Evolutionary conservation across 2,888 invertebrate genomes (phyloP), one percentile per base, ranked within the genome.

Genomic region (Drosophila paramelanica): DNA sequence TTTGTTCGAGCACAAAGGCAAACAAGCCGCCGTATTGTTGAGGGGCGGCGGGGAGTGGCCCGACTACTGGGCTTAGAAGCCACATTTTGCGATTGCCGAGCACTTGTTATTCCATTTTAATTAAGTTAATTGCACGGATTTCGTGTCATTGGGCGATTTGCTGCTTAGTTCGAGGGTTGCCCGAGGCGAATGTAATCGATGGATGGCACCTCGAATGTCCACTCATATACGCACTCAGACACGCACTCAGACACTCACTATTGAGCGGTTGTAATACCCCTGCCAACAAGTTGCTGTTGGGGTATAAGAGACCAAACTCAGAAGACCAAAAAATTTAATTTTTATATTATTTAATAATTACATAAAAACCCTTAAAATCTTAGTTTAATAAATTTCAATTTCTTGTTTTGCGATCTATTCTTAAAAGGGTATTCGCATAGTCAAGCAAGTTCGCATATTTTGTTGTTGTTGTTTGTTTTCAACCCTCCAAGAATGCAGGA

Each of bases 51-150:
- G 20, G 43, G 25, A 5, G 10, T 17, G 17, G 17, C 17, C 17
- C 27, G 49, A 52, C 61, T 52, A 70, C 62, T 31, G 66, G 62
- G 27, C 43, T 20, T 41, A 66, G 45, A 42, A 38, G 45, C 27
- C 58, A 53, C 46, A 65, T 56, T 58, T 67, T 50, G 65, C 70
- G 66, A 70, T 68, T 68, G 69, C 62, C 56, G 76, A 89, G 79
- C 86, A 89, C 81, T 89, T 91, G 91, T 91, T 91, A 91, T 90
- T 90, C 77, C 83, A 79, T 86, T 91, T 92, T 91, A 92, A 92
- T 92, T 92, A 91, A 91, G 86, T 90, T 91, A 92, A 92, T 92
- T 91, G 90, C 81, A 83, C 62, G 78, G 88, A 88, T 89, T 89
- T 73, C 80, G 53, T 86, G 81, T 86, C 84, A 81, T 75, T 69